phyloP scores from a whole-genome alignment of 2,888 invertebrate genomes.

The Latheticus oryzae region DNA sequence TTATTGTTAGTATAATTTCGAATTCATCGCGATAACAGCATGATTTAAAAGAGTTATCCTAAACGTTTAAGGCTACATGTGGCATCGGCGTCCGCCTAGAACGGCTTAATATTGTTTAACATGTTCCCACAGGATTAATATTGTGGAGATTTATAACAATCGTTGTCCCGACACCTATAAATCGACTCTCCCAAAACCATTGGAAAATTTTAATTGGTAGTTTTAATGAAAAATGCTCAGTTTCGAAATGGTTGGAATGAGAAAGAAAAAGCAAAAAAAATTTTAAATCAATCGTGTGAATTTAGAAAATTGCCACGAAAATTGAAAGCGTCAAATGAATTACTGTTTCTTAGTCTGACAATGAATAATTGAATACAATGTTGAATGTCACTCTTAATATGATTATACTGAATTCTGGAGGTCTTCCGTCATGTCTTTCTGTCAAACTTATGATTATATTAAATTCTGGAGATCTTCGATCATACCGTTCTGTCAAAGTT shows the following conservation, averaged over 20 bases:
- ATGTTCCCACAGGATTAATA: conserved; percentile 16
- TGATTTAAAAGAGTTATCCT: conserved; percentile 19
- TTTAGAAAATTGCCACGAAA: too few relatives aligned
- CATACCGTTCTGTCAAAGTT: conserved; percentile 6
- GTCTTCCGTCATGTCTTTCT: conserved; percentile 6
- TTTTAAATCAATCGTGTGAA: too few relatives aligned
- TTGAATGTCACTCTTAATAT: conserved; percentile 11
- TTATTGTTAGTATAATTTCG: conserved; percentile 1
- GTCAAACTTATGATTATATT: conserved; percentile 11
- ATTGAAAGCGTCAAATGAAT: too few relatives aligned
- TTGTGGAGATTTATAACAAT: conserved; percentile 6
- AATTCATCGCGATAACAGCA: conserved; percentile 10
- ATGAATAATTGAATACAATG: conserved; percentile 15
- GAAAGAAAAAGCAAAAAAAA: too few relatives aligned
- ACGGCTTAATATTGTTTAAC: conserved; percentile 19
- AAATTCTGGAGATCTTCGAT: conserved; percentile 7
- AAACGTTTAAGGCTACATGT: conserved; percentile 16
- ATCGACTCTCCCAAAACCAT: conserved; percentile 4
- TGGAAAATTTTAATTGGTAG: too few relatives aligned
- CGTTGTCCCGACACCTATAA: conserved; percentile 10
- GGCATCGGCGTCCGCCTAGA: conserved; percentile 4
- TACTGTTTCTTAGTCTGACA: too few relatives aligned
- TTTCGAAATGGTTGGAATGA: too few relatives aligned
- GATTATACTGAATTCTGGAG: conserved; percentile 4
- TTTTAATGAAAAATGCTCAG: too few relatives aligned